Percentiles rank a stretch among this genome's conserved stretches.
Conservation (phyloP, 2,113 vertebrate species). For the human (Homo sapiens) region GRCh38 chr3:107344501-107345000, state of each 20-base stretch:
- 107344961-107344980: background rate
- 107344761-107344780: background rate
- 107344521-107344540: constrained; percentile 43
- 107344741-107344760: background rate
- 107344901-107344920: background rate
- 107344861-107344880: background rate
- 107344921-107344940: background rate
- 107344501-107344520: constrained; percentile 62
- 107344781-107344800: constrained; percentile 6
- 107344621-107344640: background rate
- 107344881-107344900: background rate
- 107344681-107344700: background rate
- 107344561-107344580: background rate
- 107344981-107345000: background rate
- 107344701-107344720: background rate
- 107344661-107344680: background rate
- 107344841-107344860: background rate
- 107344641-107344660: background rate
- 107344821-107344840: background rate
- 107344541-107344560: constrained; percentile 50
- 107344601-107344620: background rate
- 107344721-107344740: background rate
- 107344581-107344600: background rate
- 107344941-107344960: background rate
- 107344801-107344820: background rate